Conservation (phyloP, 2,888 invertebrate genomes). For the Aricia artaxerxes region DNA sequence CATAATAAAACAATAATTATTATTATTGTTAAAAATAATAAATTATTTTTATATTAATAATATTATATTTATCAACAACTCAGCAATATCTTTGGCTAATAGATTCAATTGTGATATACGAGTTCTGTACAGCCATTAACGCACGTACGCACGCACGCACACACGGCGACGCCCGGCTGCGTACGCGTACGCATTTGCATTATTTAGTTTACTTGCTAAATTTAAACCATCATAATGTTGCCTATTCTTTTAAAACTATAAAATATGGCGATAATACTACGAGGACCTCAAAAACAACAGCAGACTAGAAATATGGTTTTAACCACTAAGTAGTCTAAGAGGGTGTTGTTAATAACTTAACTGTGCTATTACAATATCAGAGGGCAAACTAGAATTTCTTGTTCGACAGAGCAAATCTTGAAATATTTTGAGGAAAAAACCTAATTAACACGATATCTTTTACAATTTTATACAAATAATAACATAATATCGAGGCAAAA, state of each 20-base stretch:
- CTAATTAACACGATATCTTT: constrained; percentile 1
- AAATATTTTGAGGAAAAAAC: background rate
- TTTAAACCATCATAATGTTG: background rate
- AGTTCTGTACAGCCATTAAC: constrained; percentile 32
- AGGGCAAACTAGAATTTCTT: background rate
- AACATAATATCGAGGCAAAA: background rate
- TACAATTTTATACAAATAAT: constrained; percentile 1
- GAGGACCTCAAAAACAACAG: constrained; percentile 6
- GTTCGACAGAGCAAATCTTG: background rate
- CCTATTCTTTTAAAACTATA: background rate
- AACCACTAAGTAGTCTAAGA: constrained; percentile 12
- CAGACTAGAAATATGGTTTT: constrained; percentile 18
- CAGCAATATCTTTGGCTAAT: constrained; percentile 68
- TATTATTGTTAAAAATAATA: constrained; percentile 48
- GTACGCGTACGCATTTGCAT: background rate
- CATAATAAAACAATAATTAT: constrained; percentile 53
- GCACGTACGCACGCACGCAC: background rate
- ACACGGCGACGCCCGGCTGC: background rate
- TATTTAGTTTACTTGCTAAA: background rate
- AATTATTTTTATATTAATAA: constrained; percentile 53
- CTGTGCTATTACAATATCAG: background rate
- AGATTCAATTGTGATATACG: constrained; percentile 53
- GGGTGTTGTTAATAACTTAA: constrained; percentile 9
- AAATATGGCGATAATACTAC: constrained; percentile 13
- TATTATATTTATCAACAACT: constrained; percentile 57